phyloP scores from a whole-genome alignment of 2,888 invertebrate species.

The Reticulitermes lucifugus region DNA sequence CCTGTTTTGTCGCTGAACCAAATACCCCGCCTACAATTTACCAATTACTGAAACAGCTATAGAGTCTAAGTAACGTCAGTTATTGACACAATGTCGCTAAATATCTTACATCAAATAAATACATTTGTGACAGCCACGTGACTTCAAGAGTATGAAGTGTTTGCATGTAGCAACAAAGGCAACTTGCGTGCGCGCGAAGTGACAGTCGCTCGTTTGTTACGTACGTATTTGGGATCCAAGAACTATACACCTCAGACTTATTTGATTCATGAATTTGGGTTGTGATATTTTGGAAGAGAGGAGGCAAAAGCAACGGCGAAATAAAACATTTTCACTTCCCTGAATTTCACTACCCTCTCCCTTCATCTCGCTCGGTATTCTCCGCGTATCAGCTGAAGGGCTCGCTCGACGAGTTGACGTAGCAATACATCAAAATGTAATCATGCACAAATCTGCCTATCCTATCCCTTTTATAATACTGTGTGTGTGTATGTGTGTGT shows the following conservation, averaged over 20 bases:
- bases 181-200: no score
- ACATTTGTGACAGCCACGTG: no score
- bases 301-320: constrained; percentile 23
- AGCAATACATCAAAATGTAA: constrained; percentile 47
- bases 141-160: no score
- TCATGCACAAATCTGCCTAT: constrained; percentile 47
- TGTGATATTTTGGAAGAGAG: constrained; percentile 16
- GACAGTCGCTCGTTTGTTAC: no score
- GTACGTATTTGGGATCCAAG: not conserved
- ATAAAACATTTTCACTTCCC: constrained; percentile 43
- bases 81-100: no score
- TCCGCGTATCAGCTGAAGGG: constrained; percentile 37
- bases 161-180: no score
- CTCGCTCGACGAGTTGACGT: constrained; percentile 25
- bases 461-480: constrained; percentile 42
- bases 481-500: not conserved
- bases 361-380: constrained; percentile 27
- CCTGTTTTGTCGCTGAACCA: no score
- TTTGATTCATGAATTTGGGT: constrained; percentile 25
- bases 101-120: no score
- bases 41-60: no score
- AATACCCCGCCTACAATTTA: no score
- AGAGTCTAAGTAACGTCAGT: no score
- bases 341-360: constrained; percentile 27
- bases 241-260: constrained; percentile 15